phyloP scores from a whole-genome alignment of 2,797 vertebrate genomes.

The Takifugu rubripes region DNA sequence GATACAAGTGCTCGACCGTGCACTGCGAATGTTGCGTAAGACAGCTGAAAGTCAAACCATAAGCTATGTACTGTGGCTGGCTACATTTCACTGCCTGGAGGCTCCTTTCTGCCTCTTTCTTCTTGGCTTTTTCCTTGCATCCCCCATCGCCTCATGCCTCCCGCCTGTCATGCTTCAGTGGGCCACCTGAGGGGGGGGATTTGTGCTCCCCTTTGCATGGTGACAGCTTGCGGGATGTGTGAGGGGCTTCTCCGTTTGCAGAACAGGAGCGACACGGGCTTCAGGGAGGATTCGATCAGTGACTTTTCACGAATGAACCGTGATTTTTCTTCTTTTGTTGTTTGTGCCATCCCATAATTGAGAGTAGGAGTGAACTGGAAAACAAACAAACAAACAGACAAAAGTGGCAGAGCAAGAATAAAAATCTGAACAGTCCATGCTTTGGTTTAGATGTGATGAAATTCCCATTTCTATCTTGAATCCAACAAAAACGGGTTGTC shows the following conservation, averaged over 20 bases:
- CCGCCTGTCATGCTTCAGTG: conserved; percentile 41
- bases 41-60: conserved; percentile 42
- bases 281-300: conserved; percentile 32
- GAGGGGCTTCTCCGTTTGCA: conserved; percentile 45
- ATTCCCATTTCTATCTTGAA: no score
- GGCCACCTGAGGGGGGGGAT: conserved; percentile 45
- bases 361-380: not conserved
- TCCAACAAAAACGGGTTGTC: no score
- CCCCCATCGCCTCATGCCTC: conserved; percentile 29
- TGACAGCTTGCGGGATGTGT: conserved; percentile 60
- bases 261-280: conserved; percentile 28
- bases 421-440: conserved; percentile 3
- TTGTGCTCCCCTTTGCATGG: conserved; percentile 42
- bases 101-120: conserved; percentile 35
- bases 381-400: not conserved
- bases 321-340: conserved; percentile 9
- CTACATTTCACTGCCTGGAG: conserved; percentile 45
- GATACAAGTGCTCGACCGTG: conserved; percentile 6
- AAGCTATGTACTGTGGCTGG: conserved; percentile 41
- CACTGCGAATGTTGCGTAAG: conserved; percentile 38
- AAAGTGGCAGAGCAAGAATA: not conserved
- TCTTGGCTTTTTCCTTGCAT: conserved; percentile 16
- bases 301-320: conserved; percentile 12
- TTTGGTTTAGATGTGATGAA: not conserved
- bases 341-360: conserved; percentile 1